phyloP scores from a whole-genome alignment of 2,797 vertebrate genomes.

The Natrix natrix region DNA sequence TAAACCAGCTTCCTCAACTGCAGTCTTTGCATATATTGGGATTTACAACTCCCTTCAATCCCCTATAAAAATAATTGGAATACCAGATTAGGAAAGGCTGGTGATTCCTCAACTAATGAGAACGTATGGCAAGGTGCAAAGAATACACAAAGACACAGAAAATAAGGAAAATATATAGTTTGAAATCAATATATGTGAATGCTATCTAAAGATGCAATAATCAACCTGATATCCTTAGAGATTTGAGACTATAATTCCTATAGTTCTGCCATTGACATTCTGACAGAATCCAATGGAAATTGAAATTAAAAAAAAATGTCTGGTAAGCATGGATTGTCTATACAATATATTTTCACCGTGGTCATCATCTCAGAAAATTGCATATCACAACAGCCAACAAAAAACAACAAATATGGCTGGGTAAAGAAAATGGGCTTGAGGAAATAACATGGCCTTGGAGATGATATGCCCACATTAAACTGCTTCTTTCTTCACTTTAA shows the following conservation, averaged over 20 bases:
- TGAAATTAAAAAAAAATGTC: neutral
- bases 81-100: neutral
- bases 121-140: neutral
- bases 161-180: neutral
- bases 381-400: conserved; percentile 53
- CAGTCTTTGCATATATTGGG: neutral
- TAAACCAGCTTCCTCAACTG: neutral
- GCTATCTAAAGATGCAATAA: neutral
- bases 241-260: neutral
- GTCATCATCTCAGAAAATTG: conserved; percentile 20
- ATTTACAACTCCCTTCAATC: neutral
- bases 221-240: neutral
- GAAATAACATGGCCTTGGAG: conserved; percentile 46
- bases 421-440: neutral
- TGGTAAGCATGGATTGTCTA: neutral
- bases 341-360: conserved; percentile 49
- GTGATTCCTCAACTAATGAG: neutral
- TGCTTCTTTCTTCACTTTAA: conserved; percentile 6
- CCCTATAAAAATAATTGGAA: neutral
- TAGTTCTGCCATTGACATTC: neutral
- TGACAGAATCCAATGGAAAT: neutral
- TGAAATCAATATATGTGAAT: neutral
- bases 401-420: neutral
- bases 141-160: neutral
- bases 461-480: conserved; percentile 43